A percentile compares a stretch with the other conserved stretches of the same genome.
Evolutionary conservation across 1,140 invertebrate species (phyloP).

Genomic region (Diorhabda elongata): DNA sequence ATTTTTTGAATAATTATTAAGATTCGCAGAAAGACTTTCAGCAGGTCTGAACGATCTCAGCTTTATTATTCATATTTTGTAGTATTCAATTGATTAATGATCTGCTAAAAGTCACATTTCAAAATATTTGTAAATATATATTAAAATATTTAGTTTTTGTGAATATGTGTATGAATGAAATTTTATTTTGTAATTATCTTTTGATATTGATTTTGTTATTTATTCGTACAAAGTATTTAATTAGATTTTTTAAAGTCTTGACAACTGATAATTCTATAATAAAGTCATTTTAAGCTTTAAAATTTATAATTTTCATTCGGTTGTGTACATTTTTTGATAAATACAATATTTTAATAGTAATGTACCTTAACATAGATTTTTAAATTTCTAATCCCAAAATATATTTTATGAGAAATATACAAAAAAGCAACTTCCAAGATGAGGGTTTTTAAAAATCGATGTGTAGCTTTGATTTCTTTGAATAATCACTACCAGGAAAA

Average conservation of each 20-base stretch:
- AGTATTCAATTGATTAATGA: constrained; percentile 17
- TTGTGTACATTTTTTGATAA: too few relatives aligned
- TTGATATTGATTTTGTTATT: constrained; percentile 22
- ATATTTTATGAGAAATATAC: too few relatives aligned
- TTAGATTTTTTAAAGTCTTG: constrained; percentile 7
- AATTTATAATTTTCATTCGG: too few relatives aligned
- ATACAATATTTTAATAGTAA: too few relatives aligned
- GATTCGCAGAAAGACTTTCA: constrained; percentile 22
- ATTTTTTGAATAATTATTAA: constrained; percentile 15
- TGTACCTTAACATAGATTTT: too few relatives aligned
- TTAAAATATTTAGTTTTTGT: constrained; percentile 25
- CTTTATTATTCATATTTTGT: constrained; percentile 18
- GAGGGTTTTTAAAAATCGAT: too few relatives aligned
- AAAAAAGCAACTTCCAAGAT: too few relatives aligned
- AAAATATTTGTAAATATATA: constrained; percentile 11
- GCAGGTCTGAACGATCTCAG: constrained; percentile 35
- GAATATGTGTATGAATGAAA: constrained; percentile 31
- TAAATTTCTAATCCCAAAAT: too few relatives aligned
- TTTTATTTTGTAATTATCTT: constrained; percentile 29
- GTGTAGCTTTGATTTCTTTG: too few relatives aligned
- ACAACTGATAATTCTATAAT: constrained; percentile 6
- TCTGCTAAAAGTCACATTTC: constrained; percentile 22
- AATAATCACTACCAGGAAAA: too few relatives aligned
- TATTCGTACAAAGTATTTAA: constrained; percentile 13
- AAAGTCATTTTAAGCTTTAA: not conserved